These are phyloP conservation scores for Cyanoliseus patagonus DNA, from an alignment of 2,113 vertebrate genomes.

Conservation along the genomic window DNA sequence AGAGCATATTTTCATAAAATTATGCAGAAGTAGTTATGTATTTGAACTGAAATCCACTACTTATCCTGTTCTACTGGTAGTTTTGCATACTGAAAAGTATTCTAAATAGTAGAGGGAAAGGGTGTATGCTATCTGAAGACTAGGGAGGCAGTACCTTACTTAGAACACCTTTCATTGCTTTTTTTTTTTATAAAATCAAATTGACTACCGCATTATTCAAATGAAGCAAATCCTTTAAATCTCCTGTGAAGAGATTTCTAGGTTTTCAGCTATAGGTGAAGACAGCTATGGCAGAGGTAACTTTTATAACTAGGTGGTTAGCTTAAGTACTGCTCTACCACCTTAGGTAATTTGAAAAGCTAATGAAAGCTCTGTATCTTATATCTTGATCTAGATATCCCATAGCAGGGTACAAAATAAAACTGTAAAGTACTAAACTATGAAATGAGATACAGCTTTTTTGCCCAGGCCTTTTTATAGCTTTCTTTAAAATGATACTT, in stretches of 20 bases:
- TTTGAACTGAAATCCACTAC: not conserved
- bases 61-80: not conserved
- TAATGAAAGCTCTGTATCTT: not conserved
- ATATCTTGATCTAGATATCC: not conserved
- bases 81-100: not conserved
- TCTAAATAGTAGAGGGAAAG: not conserved
- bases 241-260: not conserved
- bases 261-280: not conserved
- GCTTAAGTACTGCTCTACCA: not conserved
- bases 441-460: not conserved
- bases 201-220: not conserved
- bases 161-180: not conserved
- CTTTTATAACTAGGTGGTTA: not conserved
- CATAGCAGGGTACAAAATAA: not conserved
- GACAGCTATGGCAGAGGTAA: not conserved
- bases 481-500: not conserved
- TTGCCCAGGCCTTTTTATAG: not conserved
- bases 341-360: not conserved
- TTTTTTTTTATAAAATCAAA: not conserved
- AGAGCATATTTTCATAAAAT: not conserved
- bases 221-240: not conserved
- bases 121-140: not conserved
- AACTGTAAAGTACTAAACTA: not conserved
- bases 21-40: not conserved
- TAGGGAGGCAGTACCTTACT: not conserved